Base-by-base conservation (phyloP, 2,113 vertebrate genomes). In the Passer montanus region DNA sequence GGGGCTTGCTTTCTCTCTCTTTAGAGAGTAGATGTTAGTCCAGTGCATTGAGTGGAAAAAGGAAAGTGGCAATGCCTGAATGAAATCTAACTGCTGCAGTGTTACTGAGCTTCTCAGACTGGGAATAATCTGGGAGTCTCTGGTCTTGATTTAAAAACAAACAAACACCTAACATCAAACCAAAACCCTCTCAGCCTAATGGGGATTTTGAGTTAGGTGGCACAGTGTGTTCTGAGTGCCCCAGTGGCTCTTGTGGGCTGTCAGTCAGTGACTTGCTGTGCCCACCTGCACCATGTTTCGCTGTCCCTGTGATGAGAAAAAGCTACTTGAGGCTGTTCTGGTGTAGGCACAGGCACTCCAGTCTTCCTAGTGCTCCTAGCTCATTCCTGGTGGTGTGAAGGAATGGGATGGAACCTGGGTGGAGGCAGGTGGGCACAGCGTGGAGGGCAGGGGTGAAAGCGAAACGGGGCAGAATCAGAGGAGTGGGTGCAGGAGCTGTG, bases 391-490 rank as follows among this genome's bases (percentile, higher is more conserved):
- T 80, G 37, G 7, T 24, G n/a, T 50, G 39, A 39, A 76, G 46
- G 19, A 83, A 30, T 44, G 12, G 52, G n/a, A 8, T 64, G n/a
- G 30, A 62, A 15, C 16, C 7, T n/a, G 9, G 7, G 10, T 12
- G 3, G 9, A 20, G 2, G 3, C 10, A 7, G 16, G 10, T n/a
- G 7, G 10, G 8, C 39, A 47, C 13, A 49, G 19, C 5, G 13
- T 64, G 14, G 33, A 62, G 47, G 10, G 1, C 7, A 52, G 44
- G 46, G 5, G 21, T 67, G 21, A 13, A 52, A 56, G 23, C 70
- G 53, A 86, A 88, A 79, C 53, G 66, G 66, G 37, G 27, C 39
- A 84, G 52, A 59, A 63, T 12, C 0, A 1, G 33, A 21, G 22
- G 11, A 60, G 8, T 6, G 2, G 86, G 59, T 82, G 30, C 22